Base-by-base conservation (phyloP, 2,888 invertebrate species). In the Callyntrura sp. region DNA sequence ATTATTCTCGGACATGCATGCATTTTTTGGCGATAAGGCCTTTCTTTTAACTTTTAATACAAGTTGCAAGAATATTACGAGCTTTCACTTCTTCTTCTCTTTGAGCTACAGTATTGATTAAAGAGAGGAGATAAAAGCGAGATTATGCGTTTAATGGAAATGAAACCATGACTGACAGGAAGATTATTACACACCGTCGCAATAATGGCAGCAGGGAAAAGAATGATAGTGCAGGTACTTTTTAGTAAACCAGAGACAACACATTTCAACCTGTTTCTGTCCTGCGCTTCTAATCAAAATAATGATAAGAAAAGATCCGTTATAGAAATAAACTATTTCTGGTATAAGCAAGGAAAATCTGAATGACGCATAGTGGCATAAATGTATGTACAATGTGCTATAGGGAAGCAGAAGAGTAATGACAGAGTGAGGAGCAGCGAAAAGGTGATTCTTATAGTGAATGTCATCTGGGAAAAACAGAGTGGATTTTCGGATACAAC, bases 401-500 rank as follows among this genome's bases (percentile, higher is more conserved):
- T 43, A 45, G 2, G 51, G 3, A 73, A 78, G 60, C 23, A 76
- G 17, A 55, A 85, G 6, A 78, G 73, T 70, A 79, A 85, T 68
- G 78, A 65, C 57, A 81, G 51, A 43, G 23, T 43, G 17, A n/a
- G 48, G 62, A n/a, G n/a, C n/a, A 68, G 28, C n/a, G 62, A 84
- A 51, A 82, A 14, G 51, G 25, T 0, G 51, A 76, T 14, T 23
- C 1, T 51, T 51, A 20, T 35, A 14, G 23, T 14, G 23, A 23
- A 76, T 76, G 76, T 83, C 87, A 83, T 88, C 23, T 88, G 88
- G 88, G 88, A 20, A 85, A 78, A 87, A 81, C 84, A 87, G 91
- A 93, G 93, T 92, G 92, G 93, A 92, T 93, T 92, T 92, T 90
- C 91, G 91, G 92, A 92, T 92, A 91, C 92, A 91, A 91, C 28